Evolutionary conservation across 2,113 vertebrate genomes (phyloP), one percentile per base, ranked within the genome.

Genomic region (Erpornis zantholeuca): DNA sequence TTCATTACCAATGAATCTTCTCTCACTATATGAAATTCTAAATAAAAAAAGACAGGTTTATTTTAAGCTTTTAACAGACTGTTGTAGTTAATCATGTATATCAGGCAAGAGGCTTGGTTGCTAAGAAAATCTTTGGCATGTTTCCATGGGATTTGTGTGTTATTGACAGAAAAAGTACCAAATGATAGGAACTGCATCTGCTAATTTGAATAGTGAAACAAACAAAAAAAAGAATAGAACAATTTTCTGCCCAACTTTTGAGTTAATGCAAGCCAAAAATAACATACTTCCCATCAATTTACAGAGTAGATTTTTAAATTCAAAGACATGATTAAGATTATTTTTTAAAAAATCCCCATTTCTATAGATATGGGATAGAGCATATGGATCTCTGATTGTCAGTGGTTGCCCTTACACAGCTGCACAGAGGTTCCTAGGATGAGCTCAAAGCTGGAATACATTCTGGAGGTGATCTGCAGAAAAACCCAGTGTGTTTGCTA

Each of bases 111-210:
- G 92, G 93, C 91, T 97, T 64, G 95, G 98, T 98, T 98, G 98
- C 98, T 98, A 98, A 98, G 98, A 98, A 98, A 97, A 97, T 97
- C 95, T 89, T 96, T 98, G 97, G 98, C 96, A 36, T n/a, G 44
- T 85, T 96, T 97, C 98, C 97, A 97, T 4, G n/a, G 85, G 77
- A 94, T 96, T 93, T 97, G 84, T 96, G 86, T 95, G 61, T 90
- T 97, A 94, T 90, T 95, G 93, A 96, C 75, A 83, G 82, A 81
- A 95, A 93, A 95, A 94, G 69, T 83, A 96, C 56, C 93, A 94
- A 96, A 94, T 95, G 87, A 96, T 86, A 89, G 88, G 90, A 96
- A 97, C 88, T 81, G 91, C 96, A 98, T 97, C 97, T 97, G 96
- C 76, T 96, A 97, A 44, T 97, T 94, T 97, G 86, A 97, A 97